A percentile compares a stretch with the other conserved stretches of the same genome.
Evolutionary conservation across 2,888 invertebrate genomes (phyloP).

Genomic region (Drosophila mimetica): DNA sequence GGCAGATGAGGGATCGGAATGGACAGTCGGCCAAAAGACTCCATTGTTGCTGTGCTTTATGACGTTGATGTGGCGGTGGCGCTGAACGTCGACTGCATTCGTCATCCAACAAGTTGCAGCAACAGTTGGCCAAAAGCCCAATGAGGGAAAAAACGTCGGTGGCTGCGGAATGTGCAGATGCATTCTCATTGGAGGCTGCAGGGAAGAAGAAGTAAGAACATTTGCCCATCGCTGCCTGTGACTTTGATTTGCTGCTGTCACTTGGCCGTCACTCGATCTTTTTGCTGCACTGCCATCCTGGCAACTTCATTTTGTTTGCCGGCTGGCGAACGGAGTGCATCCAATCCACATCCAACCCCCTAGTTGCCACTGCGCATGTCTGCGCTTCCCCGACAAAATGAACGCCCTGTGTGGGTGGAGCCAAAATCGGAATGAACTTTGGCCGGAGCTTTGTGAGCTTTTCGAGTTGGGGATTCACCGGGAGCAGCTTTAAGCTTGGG

Average conservation of each 20-base stretch:
- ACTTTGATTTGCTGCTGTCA: slow-evolving; percentile 49
- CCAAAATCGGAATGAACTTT: slow-evolving; percentile 63
- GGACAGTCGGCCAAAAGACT: slow-evolving; percentile 40
- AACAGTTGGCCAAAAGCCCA: slow-evolving; percentile 64
- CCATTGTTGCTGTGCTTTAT: slow-evolving; percentile 56
- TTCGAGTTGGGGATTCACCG: slow-evolving; percentile 37
- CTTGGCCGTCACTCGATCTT: slow-evolving; percentile 7
- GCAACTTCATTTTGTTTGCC: slow-evolving; percentile 74
- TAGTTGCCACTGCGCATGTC: slow-evolving; percentile 59
- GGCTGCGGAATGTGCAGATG: slow-evolving; percentile 47
- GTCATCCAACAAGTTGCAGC: slow-evolving; percentile 73
- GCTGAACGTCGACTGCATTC: slow-evolving; percentile 54
- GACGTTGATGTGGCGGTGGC: slow-evolving; percentile 65
- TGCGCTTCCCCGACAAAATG: slow-evolving; percentile 61
- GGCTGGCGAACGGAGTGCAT: slow-evolving; percentile 39
- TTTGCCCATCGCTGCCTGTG: slow-evolving; percentile 24
- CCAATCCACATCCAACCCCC: slow-evolving; percentile 56
- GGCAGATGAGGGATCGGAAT: slow-evolving; percentile 32
- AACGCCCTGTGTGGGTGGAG: slow-evolving; percentile 74
- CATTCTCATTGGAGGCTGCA: slow-evolving; percentile 67
- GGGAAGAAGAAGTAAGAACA: slow-evolving; percentile 2
- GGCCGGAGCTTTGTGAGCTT: slow-evolving; percentile 59
- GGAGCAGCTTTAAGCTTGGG: slow-evolving; percentile 38
- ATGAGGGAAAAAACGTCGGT: slow-evolving; percentile 1
- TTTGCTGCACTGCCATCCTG: slow-evolving; percentile 49